Base-by-base conservation (phyloP, 2,888 invertebrate species). In the Anagyrus pseudococci region DNA sequence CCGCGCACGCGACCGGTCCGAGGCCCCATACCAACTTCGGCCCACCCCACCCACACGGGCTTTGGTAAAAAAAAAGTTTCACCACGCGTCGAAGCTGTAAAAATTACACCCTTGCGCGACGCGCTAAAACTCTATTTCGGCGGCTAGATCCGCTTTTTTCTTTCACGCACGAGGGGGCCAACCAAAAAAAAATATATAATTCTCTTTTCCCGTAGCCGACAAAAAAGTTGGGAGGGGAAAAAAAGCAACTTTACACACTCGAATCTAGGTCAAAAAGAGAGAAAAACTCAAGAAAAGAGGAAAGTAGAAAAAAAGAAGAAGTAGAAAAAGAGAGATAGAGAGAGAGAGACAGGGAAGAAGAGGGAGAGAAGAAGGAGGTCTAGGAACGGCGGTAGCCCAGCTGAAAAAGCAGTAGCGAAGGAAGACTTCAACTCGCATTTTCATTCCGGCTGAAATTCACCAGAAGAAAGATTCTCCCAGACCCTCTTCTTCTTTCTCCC, bases 171-270 rank as follows among this genome's bases (percentile, higher is more conserved):
- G 26, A 2, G 20, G n/a, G n/a, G n/a, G n/a, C n/a, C n/a, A n/a
- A n/a, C 44, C 37, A 59, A 53, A 59, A 47, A 52, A 40, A n/a
- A n/a, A n/a, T n/a, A n/a, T n/a, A n/a, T 59, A 49, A 59, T 47
- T 53, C 54, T 44, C 49, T 52, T 40, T 53, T 19, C 33, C 33
- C n/a, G 7, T n/a, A 23, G n/a, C 33, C 33, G 17, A 43, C 44
- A 23, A 58, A 58, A 58, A n/a, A n/a, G 49, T 17, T 20, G 29
- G 48, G 13, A 17, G 19, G 19, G 19, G 44, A 54, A 13, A 53
- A 54, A 23, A 23, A 53, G 17, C 10, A 25, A 10, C 8, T 52
- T n/a, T 1, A 6, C 25, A 15, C 46, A 48, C 55, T 60, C 29
- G 54, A 55, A 54, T 60, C 49, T 22, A 49, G 22, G 19, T 13